A percentile compares a stretch with the other conserved stretches of the same genome.
phyloP scores from a whole-genome alignment of 2,113 vertebrate species.

The Ammodytes dubius region DNA sequence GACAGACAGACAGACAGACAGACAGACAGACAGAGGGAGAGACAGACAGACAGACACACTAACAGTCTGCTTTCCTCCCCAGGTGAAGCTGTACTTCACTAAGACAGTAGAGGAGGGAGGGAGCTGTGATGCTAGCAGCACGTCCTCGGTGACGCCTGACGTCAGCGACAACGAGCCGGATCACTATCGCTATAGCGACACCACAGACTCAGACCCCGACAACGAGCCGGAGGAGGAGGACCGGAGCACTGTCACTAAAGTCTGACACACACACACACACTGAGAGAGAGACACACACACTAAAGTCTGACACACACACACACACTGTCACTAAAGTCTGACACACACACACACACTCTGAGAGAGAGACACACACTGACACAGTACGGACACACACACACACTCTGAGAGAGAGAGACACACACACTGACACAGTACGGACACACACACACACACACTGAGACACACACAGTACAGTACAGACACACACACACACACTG shows the following conservation, averaged over 20 bases:
- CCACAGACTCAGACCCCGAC: slow-evolving; percentile 98
- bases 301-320: slow-evolving; percentile 2
- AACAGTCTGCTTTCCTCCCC: slow-evolving; percentile 49
- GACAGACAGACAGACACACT: background rate
- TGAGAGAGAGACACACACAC: slow-evolving; percentile 74
- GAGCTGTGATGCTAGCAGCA: slow-evolving; percentile 94
- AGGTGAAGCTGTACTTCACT: slow-evolving; percentile 97
- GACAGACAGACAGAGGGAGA: background rate
- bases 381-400: slow-evolving; percentile 14
- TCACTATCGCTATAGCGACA: slow-evolving; percentile 99
- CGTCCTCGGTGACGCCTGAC: slow-evolving; percentile 95
- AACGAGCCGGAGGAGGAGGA: slow-evolving; percentile 97
- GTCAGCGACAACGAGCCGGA: slow-evolving; percentile 99
- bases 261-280: slow-evolving; percentile 85
- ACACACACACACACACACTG: background rate
- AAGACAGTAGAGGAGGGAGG: slow-evolving; percentile 97
- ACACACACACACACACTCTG: background rate
- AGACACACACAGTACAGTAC: background rate
- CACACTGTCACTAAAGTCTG: too few relatives aligned
- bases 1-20: background rate
- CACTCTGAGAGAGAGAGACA: background rate
- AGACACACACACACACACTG: too few relatives aligned
- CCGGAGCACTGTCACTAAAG: slow-evolving; percentile 96
- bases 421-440: background rate
- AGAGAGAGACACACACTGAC: background rate